Evolutionary conservation across 2,113 vertebrate genomes (phyloP), one percentile per base, ranked within the genome.

Genomic region (Coptodon rendalli): DNA sequence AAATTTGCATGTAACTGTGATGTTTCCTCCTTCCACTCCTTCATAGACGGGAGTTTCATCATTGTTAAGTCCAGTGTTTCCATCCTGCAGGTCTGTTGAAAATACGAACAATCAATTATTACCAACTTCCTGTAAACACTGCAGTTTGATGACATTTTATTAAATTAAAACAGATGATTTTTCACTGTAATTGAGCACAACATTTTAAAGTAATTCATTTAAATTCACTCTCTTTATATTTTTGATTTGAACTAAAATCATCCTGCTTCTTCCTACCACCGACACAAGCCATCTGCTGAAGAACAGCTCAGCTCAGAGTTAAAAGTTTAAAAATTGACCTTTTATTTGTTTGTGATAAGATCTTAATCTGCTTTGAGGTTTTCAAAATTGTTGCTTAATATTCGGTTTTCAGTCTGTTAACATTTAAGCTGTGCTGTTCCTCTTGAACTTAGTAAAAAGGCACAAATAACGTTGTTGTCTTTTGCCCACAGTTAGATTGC

Each of bases 11-110:
- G 1, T 0, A 4, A 87, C 6, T 9, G 12, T 63, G 59, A 63
- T 36, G 59, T 12, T 7, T 52, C 6, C 80, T 3, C 88, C 88
- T 66, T 83, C 45, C 12, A 2, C 10, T 4, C 2, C 9, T 61
- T 7, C 3, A 10, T 36, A 0, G 16, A 61, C 0, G 16, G 0
- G 29, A 34, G 29, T 2, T 61, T 61, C 16, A 61, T 1, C 27
- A 2, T 61, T 61, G 14, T 2, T 2, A 61, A 61, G 57, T 61
- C 0, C 57, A 29, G 2, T 5, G 82, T 17, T 40, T 84, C 9
- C 19, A 22, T 50, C 53, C 54, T 24, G 38, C 83, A 61, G 29
- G 29, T 1, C 57, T 63, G 59, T 36, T 3, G 59, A 36, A 63
- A 63, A 63, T 1, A 36, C 1, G 31, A 63, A 63, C 9, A 1